A percentile compares a stretch with the other conserved stretches of the same genome.
Evolutionary conservation across 2,888 invertebrate genomes (phyloP).

Genomic region (Apodemia zela): DNA sequence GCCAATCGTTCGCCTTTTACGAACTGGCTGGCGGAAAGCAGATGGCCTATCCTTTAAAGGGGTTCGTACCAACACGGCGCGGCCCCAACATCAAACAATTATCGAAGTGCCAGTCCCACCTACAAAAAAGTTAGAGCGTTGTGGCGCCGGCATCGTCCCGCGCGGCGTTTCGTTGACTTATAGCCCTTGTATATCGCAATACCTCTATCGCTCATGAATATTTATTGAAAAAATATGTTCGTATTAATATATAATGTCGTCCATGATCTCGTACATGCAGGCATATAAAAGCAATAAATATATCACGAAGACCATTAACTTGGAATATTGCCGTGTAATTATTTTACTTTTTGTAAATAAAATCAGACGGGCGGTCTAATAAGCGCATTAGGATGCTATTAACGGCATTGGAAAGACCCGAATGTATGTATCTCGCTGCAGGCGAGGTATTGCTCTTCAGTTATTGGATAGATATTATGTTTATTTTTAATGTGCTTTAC

Average conservation of each 20-base stretch:
- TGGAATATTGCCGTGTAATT: constrained; percentile 58
- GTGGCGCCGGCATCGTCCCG: constrained; percentile 42
- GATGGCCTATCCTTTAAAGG: too few relatives aligned
- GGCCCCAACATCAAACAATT: too few relatives aligned
- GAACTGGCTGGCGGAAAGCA: too few relatives aligned
- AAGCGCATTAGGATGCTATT: constrained; percentile 47
- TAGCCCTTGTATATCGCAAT: constrained; percentile 70
- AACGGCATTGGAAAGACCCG: constrained; percentile 47
- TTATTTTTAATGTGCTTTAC: background rate
- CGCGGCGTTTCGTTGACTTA: constrained; percentile 72
- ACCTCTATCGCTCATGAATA: constrained; percentile 78
- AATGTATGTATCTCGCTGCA: constrained; percentile 47
- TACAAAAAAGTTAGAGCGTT: constrained; percentile 30
- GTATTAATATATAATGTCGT: constrained; percentile 58
- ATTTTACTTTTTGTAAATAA: constrained; percentile 61
- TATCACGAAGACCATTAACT: constrained; percentile 57
- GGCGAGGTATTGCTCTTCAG: constrained; percentile 48
- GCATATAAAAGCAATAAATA: constrained; percentile 65
- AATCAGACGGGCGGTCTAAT: constrained; percentile 51
- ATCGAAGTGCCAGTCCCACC: background rate
- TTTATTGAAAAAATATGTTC: constrained; percentile 65
- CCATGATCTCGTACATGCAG: constrained; percentile 46
- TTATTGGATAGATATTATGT: constrained; percentile 23
- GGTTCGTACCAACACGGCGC: too few relatives aligned
- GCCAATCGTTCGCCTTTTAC: too few relatives aligned